Evolutionary conservation across 2,797 vertebrate species (phyloP), one percentile per base, ranked within the genome.

Genomic region (Enteromius viviparus): DNA sequence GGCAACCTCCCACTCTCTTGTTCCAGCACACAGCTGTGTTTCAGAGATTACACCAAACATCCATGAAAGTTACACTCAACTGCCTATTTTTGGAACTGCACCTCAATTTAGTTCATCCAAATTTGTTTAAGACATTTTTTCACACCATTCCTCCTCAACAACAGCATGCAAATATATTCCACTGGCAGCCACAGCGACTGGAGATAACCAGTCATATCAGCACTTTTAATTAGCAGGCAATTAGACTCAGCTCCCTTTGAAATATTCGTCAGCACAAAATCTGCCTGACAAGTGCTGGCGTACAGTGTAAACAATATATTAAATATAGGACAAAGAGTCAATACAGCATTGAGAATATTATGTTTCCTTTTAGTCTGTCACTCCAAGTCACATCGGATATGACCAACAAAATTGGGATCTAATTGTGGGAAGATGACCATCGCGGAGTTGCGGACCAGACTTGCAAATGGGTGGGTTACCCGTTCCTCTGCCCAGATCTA

Each of bases 221-320:
- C 37, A 79, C 66, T 74, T 78, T 81, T 86, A 90, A 91, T 91
- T 92, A 91, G 84, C 81, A 87, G 81, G 90, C 88, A 91, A 92
- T 92, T 92, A 91, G 87, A 86, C 77, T 89, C 86, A 88, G 84
- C 87, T 87, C 85, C 78, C 87, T 91, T 89, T 91, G 88, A 91
- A 91, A 92, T 90, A 83, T 90, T 88, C 84, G 85, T 89, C 88
- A 79, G 89, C 23, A 26, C 71, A 84, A 90, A 90, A 87, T 74
- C 55, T 72, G 82, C 85, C 89, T 89, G 90, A 92, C 85, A 87
- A 86, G 85, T 76, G 32, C 78, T 82, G 58, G 64, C 75, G 45
- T 19, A 77, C 71, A 85, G 86, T 87, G 85, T 87, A 89, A 91
- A 89, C 86, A 88, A 79, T 65, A 65, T 37, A 70, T 77, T 53